Evolutionary conservation across 2,797 vertebrate species (phyloP), one percentile per base, ranked within the genome.

Genomic region (Xenops minutus): DNA sequence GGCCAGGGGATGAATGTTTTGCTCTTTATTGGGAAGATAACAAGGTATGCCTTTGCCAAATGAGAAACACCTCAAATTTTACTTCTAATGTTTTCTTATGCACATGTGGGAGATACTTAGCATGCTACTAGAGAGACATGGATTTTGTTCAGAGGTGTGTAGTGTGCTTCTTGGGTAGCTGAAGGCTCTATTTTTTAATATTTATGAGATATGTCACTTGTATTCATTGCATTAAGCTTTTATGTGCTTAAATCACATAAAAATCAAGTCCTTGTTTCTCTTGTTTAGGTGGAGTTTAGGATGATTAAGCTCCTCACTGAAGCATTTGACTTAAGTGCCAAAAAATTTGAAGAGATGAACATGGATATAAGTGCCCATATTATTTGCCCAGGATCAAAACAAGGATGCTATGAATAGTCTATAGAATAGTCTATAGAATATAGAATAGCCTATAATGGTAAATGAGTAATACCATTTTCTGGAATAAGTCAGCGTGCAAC

Each of bases 11-110:
- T 97, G 98, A 98, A 96, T 99, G 99, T 96, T 98, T 99, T 97
- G 99, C 99, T 66, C 98, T 99, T 91, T 99, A 99, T 97, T 99
- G 99, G 99, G 99, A 99, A 97, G 99, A 99, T 95, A 98, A 99
- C 95, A 99, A 99, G 99, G 99, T 99, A 98, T 84, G 96, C 49
- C 11, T 74, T 89, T 82, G 39, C n/a, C 9, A 48, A 86, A 52
- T 59, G 49, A 72, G 8, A 63, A 71, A 1, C 58, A 64, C 39
- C 18, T 64, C 9, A 64, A 23, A 55, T 39, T 73, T 6, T 81
- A 32, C 10, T 6, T 74, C 44, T 56, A 6, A 17, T 52, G 2
- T 76, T 79, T 77, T 71, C 37, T 64, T 75, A 24, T 0, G 0
- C 52, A 22, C 1, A 1, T 30, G 7, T 23, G 36, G 32, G 43